Percentiles rank a stretch among this genome's conserved stretches.
These are phyloP conservation scores for Drosophila diplacantha DNA, from an alignment of 2,888 invertebrate genomes.

Conservation along the genomic window DNA sequence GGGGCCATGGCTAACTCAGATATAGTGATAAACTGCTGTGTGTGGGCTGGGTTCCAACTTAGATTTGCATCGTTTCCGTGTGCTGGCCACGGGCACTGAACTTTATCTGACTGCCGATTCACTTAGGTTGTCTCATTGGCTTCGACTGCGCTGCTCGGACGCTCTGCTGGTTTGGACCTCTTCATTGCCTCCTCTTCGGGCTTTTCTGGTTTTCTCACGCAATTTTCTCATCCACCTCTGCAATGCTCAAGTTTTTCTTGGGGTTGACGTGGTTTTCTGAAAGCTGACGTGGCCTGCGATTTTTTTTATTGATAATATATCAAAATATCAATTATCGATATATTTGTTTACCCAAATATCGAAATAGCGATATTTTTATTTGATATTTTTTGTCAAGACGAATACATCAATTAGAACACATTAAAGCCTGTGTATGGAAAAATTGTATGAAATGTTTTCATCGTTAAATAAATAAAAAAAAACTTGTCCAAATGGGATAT, in stretches of 20 bases:
- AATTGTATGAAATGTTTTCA: no score
- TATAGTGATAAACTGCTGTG: slow-evolving; percentile 15
- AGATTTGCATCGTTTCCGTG: slow-evolving; percentile 34
- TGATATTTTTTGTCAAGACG: no score
- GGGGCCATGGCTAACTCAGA: slow-evolving; percentile 54
- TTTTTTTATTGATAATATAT: no score
- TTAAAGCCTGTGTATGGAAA: no score
- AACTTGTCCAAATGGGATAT: no score
- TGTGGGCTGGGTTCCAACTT: slow-evolving; percentile 15
- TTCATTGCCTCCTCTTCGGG: slow-evolving; percentile 59
- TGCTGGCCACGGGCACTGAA: slow-evolving; percentile 43
- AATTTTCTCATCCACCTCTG: slow-evolving; percentile 51
- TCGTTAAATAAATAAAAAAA: no score
- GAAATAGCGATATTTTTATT: no score
- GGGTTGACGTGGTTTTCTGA: slow-evolving; percentile 53
- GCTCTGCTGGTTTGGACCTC: slow-evolving; percentile 55
- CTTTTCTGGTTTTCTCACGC: slow-evolving; percentile 52
- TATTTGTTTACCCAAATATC: no score
- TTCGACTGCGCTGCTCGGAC: slow-evolving; percentile 42
- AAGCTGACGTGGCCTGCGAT: slow-evolving; percentile 61
- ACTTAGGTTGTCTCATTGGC: slow-evolving; percentile 48
- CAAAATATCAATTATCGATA: no score
- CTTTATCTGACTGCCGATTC: slow-evolving; percentile 52
- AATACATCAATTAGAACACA: no score
- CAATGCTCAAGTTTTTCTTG: slow-evolving; percentile 44